phyloP scores from a whole-genome alignment of 2,888 invertebrate species.

The Ommatoiulus sabulosus region DNA sequence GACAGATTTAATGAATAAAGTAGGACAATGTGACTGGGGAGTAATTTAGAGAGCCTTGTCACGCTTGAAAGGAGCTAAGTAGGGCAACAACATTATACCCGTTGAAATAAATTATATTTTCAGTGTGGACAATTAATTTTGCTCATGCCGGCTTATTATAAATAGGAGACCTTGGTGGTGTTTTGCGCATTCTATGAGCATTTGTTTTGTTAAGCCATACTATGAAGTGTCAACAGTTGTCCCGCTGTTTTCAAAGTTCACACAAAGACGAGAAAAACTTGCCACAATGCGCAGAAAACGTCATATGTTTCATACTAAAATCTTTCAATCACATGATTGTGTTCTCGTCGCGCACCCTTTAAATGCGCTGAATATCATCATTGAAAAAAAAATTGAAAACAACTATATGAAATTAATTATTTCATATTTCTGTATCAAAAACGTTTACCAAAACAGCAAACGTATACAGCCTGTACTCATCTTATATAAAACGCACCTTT shows the following conservation, averaged over 20 bases:
- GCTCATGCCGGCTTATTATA: not conserved
- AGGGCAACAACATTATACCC: not conserved
- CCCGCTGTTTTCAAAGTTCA: not conserved
- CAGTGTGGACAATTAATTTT: not conserved
- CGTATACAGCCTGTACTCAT: no score
- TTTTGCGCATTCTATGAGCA: not conserved
- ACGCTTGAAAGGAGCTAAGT: not conserved
- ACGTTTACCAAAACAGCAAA: no score
- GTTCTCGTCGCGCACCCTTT: no score
- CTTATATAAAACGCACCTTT: no score
- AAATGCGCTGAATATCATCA: no score
- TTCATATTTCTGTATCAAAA: no score
- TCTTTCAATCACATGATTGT: no score
- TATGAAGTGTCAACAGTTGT: not conserved
- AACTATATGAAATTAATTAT: no score
- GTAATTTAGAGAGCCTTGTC: not conserved
- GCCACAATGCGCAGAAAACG: no score
- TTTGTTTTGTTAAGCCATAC: not conserved
- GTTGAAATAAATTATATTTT: slow-evolving; percentile 8
- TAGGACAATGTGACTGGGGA: not conserved
- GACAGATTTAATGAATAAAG: slow-evolving; percentile 5
- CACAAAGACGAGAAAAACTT: no score
- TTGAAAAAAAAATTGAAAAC: no score
- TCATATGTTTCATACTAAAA: no score
- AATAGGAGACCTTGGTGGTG: not conserved